Base-by-base conservation (phyloP, 2,113 vertebrate species). In the Panthera tigris region DNA sequence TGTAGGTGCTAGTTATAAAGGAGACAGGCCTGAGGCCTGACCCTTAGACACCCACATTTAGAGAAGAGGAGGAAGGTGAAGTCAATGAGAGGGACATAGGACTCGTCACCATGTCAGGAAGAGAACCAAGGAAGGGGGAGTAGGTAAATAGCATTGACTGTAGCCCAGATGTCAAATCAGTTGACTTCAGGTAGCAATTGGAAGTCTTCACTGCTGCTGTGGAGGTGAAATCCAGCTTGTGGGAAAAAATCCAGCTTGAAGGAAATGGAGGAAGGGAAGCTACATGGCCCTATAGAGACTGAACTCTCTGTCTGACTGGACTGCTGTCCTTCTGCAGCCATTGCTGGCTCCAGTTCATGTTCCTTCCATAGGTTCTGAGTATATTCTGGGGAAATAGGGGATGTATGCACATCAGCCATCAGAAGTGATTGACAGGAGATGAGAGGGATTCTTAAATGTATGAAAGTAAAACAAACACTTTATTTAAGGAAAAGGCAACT, bases 401-500 rank as follows among this genome's bases (percentile, higher is more conserved):
- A 5, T 71, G 13, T n/a, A 33, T 84, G 36, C 66, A 79, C 50
- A 76, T 36, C 31, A 94, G 78, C 76, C 31, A 55, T 84, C 13
- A 95, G 36, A 84, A 95, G 27, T 83, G 97, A 98, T 4, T 83
- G 97, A 76, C 97, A 98, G 92, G 94, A 98, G 81, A 90, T 96
- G 98, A 95, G n/a, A 41, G 12, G 61, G 66, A 96, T 95, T 93
- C 80, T 68, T 92, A 81, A 97, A 97, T 19, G 2, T 65, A 76
- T 52, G 96, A 89, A 97, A 90, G 76, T 65, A 97, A 92, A 98
- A 92, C 94, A 97, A 98, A 82, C 57, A 97, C 97, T 99, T 98
- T 98, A 98, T 93, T 98, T 97, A 98, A 98, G 97, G 76, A 98
- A 98, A 98, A 97, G 89, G 71, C 89, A 98, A 89, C 79, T 98